Base-by-base conservation (phyloP, 2,113 vertebrate genomes). In the Corythoichthys intestinalis region DNA sequence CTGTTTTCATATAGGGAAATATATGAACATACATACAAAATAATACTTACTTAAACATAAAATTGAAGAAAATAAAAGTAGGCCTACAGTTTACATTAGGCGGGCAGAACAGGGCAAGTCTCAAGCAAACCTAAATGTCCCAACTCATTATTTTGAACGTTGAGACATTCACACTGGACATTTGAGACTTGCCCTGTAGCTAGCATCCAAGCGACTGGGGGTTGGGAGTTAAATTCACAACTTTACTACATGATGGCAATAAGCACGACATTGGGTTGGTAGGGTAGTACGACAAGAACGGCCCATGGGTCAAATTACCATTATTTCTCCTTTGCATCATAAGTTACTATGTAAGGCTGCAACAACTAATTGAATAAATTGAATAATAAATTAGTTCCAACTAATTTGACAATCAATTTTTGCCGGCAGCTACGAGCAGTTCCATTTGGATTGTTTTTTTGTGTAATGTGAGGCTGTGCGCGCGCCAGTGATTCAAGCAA, bases 21-120 rank as follows among this genome's bases (percentile, higher is more conserved):
- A 93, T 92, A 93, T 92, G 90, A 88, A 86, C 88, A 93, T 91
- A 92, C 91, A 92, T 44, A 92, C 90, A 92, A 90, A 91, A 85
- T 74, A 66, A 41, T 92, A 91, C 91, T 92, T 90, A 91, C 90
- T 86, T 54, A 78, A 63, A 68, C 2, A 8, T 44, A 10, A 15
- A 39, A 60, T 17, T 75, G 78, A 78, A 28, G 77, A 34, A 80
- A 1, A 82, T 7, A 72, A 17, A 38, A 62, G 62, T 75, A 69
- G 75, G 76, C 79, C 81, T 66, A 75, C 77, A 86, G 8, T 58
- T 37, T 4, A 65, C 58, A 70, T 44, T 8, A 77, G 80, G 83
- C 78, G 73, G 73, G n/a, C 44, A 75, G 54, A 74, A 69, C 66
- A 76, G 76, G 85, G 83, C 66, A 66, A 4, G 77, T 76, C 85